A percentile compares a stretch with the other conserved stretches of the same genome.
phyloP scores from a whole-genome alignment of 2,113 vertebrate genomes.

The Deroptyus accipitrinus region DNA sequence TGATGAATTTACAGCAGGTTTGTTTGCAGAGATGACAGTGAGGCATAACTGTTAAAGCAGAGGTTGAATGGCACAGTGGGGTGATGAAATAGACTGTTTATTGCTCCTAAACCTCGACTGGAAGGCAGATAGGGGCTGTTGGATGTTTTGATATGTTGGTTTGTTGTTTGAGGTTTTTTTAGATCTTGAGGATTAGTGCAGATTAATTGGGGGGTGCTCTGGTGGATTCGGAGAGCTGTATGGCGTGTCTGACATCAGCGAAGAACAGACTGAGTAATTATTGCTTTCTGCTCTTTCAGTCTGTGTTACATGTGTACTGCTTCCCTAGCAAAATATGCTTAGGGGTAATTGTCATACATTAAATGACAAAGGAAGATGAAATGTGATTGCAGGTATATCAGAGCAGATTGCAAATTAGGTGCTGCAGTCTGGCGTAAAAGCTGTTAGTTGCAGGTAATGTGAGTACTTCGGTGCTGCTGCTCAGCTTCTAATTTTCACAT shows the following conservation, averaged over 20 bases:
- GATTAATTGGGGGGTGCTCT: slow-evolving; percentile 23
- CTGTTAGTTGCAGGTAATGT: background rate
- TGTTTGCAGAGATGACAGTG: background rate
- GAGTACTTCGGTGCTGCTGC: background rate
- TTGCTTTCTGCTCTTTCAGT: slow-evolving; percentile 28
- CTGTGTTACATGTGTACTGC: background rate
- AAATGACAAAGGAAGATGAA: background rate
- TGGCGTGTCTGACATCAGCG: slow-evolving; percentile 15
- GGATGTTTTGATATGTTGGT: background rate
- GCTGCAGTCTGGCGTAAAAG: slow-evolving; percentile 47
- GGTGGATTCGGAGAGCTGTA: background rate
- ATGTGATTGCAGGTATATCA: slow-evolving; percentile 14
- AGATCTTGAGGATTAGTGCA: slow-evolving; percentile 23
- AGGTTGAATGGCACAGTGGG: background rate
- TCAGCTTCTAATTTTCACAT: background rate
- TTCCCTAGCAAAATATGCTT: background rate
- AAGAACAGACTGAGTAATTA: slow-evolving; percentile 36
- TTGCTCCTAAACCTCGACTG: background rate
- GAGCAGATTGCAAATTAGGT: slow-evolving; percentile 40
- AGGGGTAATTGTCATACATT: background rate
- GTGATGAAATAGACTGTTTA: background rate
- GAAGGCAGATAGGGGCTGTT: background rate
- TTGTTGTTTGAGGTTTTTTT: background rate
- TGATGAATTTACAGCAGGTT: background rate
- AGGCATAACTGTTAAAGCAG: background rate